Percentiles rank a stretch among this genome's conserved stretches.
These are phyloP conservation scores for Bostrychus sinensis DNA, from an alignment of 2,113 vertebrate species.

Conservation along the genomic window DNA sequence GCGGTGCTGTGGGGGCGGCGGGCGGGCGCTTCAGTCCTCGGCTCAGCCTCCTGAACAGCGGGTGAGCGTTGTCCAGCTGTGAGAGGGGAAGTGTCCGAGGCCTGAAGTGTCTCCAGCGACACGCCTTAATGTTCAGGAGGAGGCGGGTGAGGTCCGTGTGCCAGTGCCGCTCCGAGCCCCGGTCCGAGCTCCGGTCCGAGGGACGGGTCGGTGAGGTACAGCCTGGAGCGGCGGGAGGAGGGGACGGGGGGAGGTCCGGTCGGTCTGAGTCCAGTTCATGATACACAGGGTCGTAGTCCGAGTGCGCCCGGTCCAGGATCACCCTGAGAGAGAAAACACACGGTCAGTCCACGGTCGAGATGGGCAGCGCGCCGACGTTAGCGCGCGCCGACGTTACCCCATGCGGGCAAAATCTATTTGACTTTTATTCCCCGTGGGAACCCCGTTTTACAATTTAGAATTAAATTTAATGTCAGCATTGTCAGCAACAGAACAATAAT, in stretches of 20 bases:
- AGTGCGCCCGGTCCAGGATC: slow-evolving; percentile 90
- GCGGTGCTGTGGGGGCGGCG: slow-evolving; percentile 24
- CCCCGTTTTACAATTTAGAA: no score
- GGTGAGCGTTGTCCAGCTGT: slow-evolving; percentile 78
- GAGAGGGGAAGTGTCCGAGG: slow-evolving; percentile 94
- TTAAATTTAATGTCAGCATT: no score
- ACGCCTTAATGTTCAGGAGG: slow-evolving; percentile 95
- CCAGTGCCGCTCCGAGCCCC: slow-evolving; percentile 71
- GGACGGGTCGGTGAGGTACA: slow-evolving; percentile 92
- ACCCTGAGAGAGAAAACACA: slow-evolving; percentile 76
- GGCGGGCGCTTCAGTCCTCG: slow-evolving; percentile 82
- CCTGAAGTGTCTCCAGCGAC: slow-evolving; percentile 99
- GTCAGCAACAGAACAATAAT: no score
- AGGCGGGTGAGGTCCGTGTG: slow-evolving; percentile 95
- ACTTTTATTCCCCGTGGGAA: no score
- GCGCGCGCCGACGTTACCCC: no score
- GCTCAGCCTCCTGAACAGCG: slow-evolving; percentile 79
- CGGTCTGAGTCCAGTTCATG: slow-evolving; percentile 88
- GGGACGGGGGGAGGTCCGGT: slow-evolving; percentile 70
- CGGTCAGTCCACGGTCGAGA: no score
- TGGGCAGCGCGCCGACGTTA: no score
- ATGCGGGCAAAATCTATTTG: no score
- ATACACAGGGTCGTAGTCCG: slow-evolving; percentile 87
- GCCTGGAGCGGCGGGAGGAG: slow-evolving; percentile 74
- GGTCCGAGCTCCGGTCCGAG: slow-evolving; percentile 92